These are phyloP conservation scores for Gymnocheta viridis DNA, from an alignment of 2,888 invertebrate genomes.

Conservation along the genomic window DNA sequence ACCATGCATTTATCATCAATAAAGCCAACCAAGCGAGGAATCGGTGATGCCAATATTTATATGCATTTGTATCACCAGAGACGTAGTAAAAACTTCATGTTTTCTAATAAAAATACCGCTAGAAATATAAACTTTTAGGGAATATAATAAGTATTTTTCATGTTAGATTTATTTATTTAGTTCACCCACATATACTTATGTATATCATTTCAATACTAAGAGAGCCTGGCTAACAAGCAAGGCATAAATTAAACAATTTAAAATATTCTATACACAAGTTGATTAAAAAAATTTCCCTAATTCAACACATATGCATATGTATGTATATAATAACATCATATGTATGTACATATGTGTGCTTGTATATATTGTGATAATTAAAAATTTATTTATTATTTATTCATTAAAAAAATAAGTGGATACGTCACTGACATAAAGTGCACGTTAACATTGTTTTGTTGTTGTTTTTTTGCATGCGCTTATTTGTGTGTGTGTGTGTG, in stretches of 20 bases:
- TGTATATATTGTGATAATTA: not conserved
- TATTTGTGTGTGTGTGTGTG: conserved; percentile 20
- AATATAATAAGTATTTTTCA: not conserved
- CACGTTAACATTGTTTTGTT: conserved; percentile 17
- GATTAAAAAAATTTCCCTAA: too few species aligned
- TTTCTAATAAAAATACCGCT: not conserved
- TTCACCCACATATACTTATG: not conserved
- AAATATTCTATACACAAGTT: not conserved
- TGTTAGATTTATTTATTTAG: not conserved
- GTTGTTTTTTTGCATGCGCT: conserved; percentile 9
- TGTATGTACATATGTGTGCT: not conserved
- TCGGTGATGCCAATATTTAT: conserved; percentile 30
- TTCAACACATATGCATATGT: too few species aligned
- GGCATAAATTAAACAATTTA: not conserved
- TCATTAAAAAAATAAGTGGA: conserved; percentile 20
- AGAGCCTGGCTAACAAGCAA: not conserved
- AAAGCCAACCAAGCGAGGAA: conserved; percentile 52
- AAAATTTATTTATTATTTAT: not conserved
- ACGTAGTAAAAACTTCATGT: not conserved
- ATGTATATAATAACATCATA: not conserved
- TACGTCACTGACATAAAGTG: conserved; percentile 14
- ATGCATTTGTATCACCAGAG: conserved; percentile 16
- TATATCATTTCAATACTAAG: not conserved
- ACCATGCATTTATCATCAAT: conserved; percentile 62
- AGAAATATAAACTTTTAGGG: not conserved